Conservation (phyloP, 2,797 vertebrate genomes). For the Leptodactylus fallax region DNA sequence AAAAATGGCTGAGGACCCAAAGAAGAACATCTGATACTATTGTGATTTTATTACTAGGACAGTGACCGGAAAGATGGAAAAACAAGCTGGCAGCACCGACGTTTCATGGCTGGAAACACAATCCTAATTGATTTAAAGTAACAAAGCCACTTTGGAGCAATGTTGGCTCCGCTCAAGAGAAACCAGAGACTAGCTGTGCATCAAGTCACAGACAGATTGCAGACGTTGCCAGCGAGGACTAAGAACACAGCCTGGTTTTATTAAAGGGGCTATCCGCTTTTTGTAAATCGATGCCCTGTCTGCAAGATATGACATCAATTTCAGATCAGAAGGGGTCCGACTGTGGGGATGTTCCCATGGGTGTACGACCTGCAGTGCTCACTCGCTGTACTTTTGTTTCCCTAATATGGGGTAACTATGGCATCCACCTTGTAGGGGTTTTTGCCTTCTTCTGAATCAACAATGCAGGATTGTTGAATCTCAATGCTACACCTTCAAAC, state of each 20-base stretch:
- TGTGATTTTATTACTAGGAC: constrained; percentile 48
- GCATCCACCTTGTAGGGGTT: too few relatives aligned
- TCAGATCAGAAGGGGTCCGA: too few relatives aligned
- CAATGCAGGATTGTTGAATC: too few relatives aligned
- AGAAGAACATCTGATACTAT: constrained; percentile 17
- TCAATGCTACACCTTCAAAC: too few relatives aligned
- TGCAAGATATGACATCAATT: too few relatives aligned
- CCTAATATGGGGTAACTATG: too few relatives aligned
- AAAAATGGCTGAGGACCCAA: constrained; percentile 6
- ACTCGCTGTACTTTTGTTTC: too few relatives aligned
- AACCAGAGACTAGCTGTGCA: not conserved
- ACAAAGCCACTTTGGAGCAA: constrained; percentile 34
- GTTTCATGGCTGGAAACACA: constrained; percentile 38
- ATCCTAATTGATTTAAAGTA: constrained; percentile 37
- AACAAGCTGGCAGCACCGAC: constrained; percentile 14
- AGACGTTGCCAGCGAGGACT: not conserved
- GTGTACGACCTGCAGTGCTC: too few relatives aligned
- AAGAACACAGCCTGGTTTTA: not conserved
- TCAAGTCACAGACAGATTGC: constrained; percentile 21
- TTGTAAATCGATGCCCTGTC: too few relatives aligned
- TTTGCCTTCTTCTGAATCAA: too few relatives aligned
- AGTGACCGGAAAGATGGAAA: constrained; percentile 39
- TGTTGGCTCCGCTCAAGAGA: constrained; percentile 1
- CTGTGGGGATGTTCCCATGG: too few relatives aligned
- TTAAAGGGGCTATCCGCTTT: not conserved